Base-by-base conservation (phyloP, 2,888 invertebrate species). In the Drosophila rubida region DNA sequence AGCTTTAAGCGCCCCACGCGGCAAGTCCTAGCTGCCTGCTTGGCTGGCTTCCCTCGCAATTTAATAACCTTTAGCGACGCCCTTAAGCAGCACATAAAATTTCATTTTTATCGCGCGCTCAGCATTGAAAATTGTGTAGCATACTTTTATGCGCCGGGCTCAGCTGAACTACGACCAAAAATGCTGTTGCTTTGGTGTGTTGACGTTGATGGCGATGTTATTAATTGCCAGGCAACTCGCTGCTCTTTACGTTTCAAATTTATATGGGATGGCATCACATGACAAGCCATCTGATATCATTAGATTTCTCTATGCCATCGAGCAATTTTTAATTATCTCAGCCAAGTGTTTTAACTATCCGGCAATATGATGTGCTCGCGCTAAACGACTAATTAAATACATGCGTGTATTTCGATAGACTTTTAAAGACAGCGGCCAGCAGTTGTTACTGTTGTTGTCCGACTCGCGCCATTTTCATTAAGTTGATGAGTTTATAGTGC, bases 401-500 rank as follows among this genome's bases (percentile, higher is more conserved):
- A 81, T 87, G 68, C 65, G 79, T 76, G 64, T 67, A 42, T 49
- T 78, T 78, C 80, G 78, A 86, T 84, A 64, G 64, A 76, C 74
- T 74, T 74, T 67, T 57, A 68, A 58, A 51, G 58, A 53, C 63
- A 60, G 53, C 25, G 1, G 51, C 23, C 46, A 66, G 46, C 66
- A 3, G 19, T 16, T 9, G 30, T 30, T 2, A 2, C 23, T 35
- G 14, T 50, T 50, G 11, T 22, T 51, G 76, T 50, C 41, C 23
- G 58, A 42, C 58, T 74, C 62, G 45, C 54, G 46, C 48, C 27
- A 63, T 58, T 87, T 79, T 81, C 77, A 84, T 87, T 84, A 81
- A 61, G 60, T 58, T 87, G 87, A 87, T 79, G 87, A 78, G 85
- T 84, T 83, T 81, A 83, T 87, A 78, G 85, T 81, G 75, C 51